Evolutionary conservation across 2,113 vertebrate species (phyloP).

Genomic region (Ptilorrhoa leucosticta): DNA sequence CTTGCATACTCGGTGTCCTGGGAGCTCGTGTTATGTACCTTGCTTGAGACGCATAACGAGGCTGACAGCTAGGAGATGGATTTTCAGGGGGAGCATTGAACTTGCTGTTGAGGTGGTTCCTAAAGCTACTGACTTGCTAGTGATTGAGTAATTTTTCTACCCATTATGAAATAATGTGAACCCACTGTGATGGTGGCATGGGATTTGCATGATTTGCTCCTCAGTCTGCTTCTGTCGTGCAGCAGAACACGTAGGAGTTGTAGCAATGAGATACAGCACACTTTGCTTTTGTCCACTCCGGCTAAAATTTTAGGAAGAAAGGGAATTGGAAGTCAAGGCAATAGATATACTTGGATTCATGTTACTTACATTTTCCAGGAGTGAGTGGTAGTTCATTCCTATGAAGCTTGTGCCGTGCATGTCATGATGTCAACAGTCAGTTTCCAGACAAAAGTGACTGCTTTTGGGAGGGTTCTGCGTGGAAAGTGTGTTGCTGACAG

Average conservation of each 20-base stretch:
- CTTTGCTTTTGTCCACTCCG: neutral
- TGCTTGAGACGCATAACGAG: neutral
- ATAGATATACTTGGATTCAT: neutral
- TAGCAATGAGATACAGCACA: neutral
- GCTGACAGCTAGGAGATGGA: neutral
- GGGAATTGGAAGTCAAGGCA: neutral
- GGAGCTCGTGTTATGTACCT: neutral
- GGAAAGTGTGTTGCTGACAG: neutral
- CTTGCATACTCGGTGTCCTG: neutral
- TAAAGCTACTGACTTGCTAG: neutral
- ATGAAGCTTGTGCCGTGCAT: rapidly evolving
- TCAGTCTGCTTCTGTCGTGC: neutral
- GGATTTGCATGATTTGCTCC: neutral
- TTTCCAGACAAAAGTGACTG: neutral
- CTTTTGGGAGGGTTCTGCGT: neutral
- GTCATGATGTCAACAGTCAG: neutral
- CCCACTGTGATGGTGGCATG: rapidly evolving
- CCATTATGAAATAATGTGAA: neutral
- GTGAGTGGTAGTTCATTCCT: neutral
- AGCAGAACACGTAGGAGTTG: neutral
- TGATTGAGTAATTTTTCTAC: neutral
- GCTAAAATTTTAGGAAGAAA: neutral
- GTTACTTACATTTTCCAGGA: neutral
- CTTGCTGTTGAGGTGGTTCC: neutral
- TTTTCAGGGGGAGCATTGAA: neutral